A percentile compares a stretch with the other conserved stretches of the same genome.
These are phyloP conservation scores for Neosilurus hyrtlii DNA, from an alignment of 2,797 vertebrate genomes.

Conservation along the genomic window DNA sequence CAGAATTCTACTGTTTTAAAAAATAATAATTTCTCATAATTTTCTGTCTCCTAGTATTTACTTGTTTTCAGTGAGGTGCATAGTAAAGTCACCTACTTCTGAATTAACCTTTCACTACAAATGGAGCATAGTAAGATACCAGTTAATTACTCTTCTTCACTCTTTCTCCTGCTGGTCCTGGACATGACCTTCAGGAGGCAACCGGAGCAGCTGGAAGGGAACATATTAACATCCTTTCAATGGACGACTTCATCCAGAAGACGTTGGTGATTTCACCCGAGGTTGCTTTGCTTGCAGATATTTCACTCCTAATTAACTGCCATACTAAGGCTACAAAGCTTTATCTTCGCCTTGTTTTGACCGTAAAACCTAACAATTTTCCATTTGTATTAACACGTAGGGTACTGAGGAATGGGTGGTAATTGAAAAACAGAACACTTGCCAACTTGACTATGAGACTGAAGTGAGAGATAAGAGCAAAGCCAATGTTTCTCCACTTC, in stretches of 20 bases:
- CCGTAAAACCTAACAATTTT: conserved; percentile 86
- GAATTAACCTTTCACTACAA: conserved; percentile 57
- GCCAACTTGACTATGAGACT: conserved; percentile 73
- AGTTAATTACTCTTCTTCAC: conserved; percentile 63
- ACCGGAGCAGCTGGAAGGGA: conserved; percentile 80
- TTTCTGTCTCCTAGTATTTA: not conserved
- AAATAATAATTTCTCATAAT: not conserved
- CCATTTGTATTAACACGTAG: conserved; percentile 96
- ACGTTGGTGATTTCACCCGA: conserved; percentile 92
- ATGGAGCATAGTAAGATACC: conserved; percentile 38
- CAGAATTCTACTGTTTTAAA: not conserved
- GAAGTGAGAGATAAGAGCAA: conserved; percentile 71
- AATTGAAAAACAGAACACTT: conserved; percentile 91
- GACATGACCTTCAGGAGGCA: conserved; percentile 75
- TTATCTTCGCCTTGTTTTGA: conserved; percentile 47
- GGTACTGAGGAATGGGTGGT: conserved; percentile 99
- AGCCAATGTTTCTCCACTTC: conserved; percentile 51
- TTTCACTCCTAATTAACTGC: conserved; percentile 42
- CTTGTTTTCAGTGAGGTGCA: conserved; percentile 4
- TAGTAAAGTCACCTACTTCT: conserved; percentile 23
- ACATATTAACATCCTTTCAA: conserved; percentile 82
- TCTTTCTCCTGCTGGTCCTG: conserved; percentile 59
- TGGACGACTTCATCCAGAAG: conserved; percentile 95
- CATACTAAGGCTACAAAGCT: conserved; percentile 47
- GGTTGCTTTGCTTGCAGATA: conserved; percentile 77